phyloP scores from a whole-genome alignment of 2,797 vertebrate species.

The Arremon aurantiirostris region DNA sequence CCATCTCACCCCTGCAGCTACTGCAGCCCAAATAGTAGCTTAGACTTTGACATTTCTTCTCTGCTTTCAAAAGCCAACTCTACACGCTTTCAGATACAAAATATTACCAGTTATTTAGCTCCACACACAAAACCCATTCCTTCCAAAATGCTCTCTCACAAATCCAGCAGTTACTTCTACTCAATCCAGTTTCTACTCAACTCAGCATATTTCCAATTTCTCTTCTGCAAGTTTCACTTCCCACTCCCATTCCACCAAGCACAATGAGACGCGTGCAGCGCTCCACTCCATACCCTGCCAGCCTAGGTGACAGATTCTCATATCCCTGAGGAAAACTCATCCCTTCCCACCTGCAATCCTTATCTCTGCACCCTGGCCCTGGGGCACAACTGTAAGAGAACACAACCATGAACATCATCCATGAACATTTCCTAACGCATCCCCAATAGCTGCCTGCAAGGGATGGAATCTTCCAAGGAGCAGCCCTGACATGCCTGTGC shows the following conservation, averaged over 20 bases:
- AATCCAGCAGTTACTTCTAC: neutral
- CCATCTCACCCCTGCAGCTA: neutral
- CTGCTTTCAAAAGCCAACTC: neutral
- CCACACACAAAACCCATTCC: neutral
- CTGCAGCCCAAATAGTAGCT: neutral
- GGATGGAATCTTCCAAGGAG: neutral
- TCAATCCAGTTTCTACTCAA: neutral
- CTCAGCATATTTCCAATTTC: neutral
- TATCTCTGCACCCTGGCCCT: neutral
- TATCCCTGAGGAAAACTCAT: neutral
- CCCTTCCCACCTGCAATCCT: neutral
- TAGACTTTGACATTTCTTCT: neutral
- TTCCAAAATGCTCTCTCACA: neutral
- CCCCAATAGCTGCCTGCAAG: fast-evolving
- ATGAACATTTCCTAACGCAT: neutral
- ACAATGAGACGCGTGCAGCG: fast-evolving
- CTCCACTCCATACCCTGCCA: neutral
- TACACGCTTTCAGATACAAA: neutral
- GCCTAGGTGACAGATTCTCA: neutral
- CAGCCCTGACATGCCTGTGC: neutral
- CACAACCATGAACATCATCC: neutral
- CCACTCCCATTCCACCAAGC: neutral
- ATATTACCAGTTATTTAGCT: neutral
- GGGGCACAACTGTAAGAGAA: neutral
- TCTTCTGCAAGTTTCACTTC: neutral